These are phyloP conservation scores for Atta colombica DNA, from an alignment of 1,140 invertebrate genomes.

Conservation along the genomic window DNA sequence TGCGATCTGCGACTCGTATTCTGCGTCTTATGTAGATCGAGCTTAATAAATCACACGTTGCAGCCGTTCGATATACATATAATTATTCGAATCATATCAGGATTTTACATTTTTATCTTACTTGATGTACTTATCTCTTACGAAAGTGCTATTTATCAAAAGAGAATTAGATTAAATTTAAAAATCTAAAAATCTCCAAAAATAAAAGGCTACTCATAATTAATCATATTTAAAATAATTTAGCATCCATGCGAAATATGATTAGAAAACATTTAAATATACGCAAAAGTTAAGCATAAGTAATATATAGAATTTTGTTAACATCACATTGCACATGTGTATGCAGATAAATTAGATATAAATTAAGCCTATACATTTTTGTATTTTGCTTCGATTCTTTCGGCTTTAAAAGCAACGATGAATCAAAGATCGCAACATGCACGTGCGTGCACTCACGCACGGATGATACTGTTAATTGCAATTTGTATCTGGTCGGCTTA, in stretches of 20 bases:
- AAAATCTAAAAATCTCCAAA: not conserved
- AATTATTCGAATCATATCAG: not conserved
- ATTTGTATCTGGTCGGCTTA: slow-evolving; percentile 74
- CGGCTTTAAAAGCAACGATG: slow-evolving; percentile 60
- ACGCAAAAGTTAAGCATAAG: not conserved
- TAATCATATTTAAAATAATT: not conserved
- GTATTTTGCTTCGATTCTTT: not conserved
- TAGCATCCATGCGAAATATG: not conserved
- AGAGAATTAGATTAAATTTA: not conserved
- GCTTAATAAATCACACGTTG: not conserved
- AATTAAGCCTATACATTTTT: not conserved
- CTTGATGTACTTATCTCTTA: not conserved
- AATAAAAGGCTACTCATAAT: not conserved
- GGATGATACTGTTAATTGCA: slow-evolving; percentile 77
- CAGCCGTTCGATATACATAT: not conserved
- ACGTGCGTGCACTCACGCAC: slow-evolving; percentile 66
- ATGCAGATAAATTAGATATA: slow-evolving; percentile 10
- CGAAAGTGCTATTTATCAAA: not conserved
- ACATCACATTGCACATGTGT: not conserved
- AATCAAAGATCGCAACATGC: slow-evolving; percentile 70
- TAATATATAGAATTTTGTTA: not conserved
- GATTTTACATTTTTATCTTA: not conserved
- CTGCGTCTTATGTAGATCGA: too few relatives aligned
- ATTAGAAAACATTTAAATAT: not conserved
- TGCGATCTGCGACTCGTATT: too few relatives aligned